phyloP scores from a whole-genome alignment of 2,113 vertebrate species.

The Larimichthys polyactis region DNA sequence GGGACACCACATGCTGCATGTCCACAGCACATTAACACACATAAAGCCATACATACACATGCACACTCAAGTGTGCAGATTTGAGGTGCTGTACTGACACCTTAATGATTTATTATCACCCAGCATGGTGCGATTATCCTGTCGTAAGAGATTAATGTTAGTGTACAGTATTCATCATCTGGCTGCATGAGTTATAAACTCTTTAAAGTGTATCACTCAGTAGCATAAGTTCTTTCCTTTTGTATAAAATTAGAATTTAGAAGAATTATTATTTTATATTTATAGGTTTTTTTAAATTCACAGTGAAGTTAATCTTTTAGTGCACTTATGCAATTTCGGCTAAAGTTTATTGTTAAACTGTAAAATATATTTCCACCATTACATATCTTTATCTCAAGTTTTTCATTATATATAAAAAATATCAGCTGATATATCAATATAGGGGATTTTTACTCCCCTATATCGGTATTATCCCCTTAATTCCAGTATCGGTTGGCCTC shows the following conservation, averaged over 20 bases:
- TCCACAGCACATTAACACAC: conserved; percentile 35
- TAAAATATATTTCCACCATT: not conserved
- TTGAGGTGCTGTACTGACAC: conserved; percentile 26
- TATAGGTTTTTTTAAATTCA: too few relatives aligned
- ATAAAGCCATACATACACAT: conserved; percentile 15
- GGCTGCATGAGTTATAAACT: conserved; percentile 1
- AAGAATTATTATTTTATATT: not conserved
- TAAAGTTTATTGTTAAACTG: not conserved
- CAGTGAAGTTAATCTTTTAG: too few relatives aligned
- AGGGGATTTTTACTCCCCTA: too few relatives aligned
- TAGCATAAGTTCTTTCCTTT: not conserved
- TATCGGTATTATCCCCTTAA: too few relatives aligned
- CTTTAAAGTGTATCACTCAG: not conserved
- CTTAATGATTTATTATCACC: conserved; percentile 56
- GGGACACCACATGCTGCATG: conserved; percentile 17
- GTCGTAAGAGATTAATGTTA: conserved; percentile 32
- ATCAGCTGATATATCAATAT: too few relatives aligned
- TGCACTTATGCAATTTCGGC: too few relatives aligned
- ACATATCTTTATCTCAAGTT: too few relatives aligned
- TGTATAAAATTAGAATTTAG: not conserved
- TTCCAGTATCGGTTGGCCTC: not conserved
- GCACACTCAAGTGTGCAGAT: conserved; percentile 34
- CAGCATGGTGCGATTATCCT: conserved; percentile 9
- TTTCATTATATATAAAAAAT: not conserved
- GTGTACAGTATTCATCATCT: conserved; percentile 15